phyloP scores from a whole-genome alignment of 2,797 vertebrate genomes.

The Euphonia xanthogaster region DNA sequence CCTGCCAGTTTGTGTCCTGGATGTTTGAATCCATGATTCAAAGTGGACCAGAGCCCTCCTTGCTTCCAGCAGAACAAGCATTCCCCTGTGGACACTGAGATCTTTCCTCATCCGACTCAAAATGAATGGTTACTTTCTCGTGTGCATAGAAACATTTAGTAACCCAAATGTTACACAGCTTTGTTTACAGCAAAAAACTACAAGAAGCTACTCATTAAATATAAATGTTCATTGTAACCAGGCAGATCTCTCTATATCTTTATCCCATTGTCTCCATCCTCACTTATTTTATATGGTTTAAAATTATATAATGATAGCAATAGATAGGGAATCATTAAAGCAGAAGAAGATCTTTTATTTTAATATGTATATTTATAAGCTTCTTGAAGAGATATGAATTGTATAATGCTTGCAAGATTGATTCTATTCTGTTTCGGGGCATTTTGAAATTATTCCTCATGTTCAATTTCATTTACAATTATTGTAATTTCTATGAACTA shows the following conservation, averaged over 20 bases:
- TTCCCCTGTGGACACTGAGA: background rate
- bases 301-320: background rate
- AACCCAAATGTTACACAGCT: background rate
- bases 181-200: background rate
- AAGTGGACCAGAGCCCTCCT: background rate
- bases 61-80: background rate
- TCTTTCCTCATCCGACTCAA: background rate
- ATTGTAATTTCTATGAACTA: background rate
- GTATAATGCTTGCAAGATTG: background rate
- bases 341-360: background rate
- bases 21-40: background rate
- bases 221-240: background rate
- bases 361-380: background rate
- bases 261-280: background rate
- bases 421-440: background rate
- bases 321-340: constrained; percentile 16
- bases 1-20: background rate
- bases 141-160: background rate
- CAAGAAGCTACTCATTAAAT: background rate
- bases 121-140: background rate
- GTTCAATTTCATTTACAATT: background rate
- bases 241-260: background rate
- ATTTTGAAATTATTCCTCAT: background rate
- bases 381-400: background rate
- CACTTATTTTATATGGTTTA: background rate